Percentiles rank a stretch among this genome's conserved stretches.
Conservation (phyloP, 2,888 invertebrate species). For the Leuctra nigra region DNA sequence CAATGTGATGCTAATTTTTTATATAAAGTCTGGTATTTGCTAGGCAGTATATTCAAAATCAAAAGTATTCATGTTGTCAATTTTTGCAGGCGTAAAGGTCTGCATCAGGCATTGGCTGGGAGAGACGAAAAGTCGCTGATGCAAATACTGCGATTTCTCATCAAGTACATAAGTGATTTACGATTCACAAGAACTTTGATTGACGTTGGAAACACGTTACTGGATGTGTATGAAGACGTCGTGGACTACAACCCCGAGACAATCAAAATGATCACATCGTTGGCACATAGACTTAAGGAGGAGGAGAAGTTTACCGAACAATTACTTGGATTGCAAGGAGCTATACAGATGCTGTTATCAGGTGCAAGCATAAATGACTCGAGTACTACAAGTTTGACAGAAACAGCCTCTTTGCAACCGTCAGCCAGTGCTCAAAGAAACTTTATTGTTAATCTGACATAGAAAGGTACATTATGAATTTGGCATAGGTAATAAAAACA, state of each 20-base stretch:
- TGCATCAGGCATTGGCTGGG: constrained; percentile 68
- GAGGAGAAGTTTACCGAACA: constrained; percentile 62
- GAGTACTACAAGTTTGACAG: constrained; percentile 41
- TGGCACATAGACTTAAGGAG: constrained; percentile 54
- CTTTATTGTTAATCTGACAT: constrained; percentile 48
- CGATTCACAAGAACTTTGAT: constrained; percentile 67
- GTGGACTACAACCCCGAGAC: constrained; percentile 56
- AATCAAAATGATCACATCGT: constrained; percentile 51
- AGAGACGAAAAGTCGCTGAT: constrained; percentile 59
- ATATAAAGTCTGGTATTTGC: too few relatives aligned
- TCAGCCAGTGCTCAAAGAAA: constrained; percentile 20
- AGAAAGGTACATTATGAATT: not conserved
- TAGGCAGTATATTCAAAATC: too few relatives aligned
- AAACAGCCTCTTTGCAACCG: constrained; percentile 37
- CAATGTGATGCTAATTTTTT: too few relatives aligned
- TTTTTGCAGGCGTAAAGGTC: constrained; percentile 65
- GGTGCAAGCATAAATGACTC: constrained; percentile 38
- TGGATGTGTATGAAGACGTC: constrained; percentile 63
- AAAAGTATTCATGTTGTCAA: too few relatives aligned
- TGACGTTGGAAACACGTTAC: constrained; percentile 64
- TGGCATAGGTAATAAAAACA: too few relatives aligned
- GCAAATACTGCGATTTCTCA: constrained; percentile 68
- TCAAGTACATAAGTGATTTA: constrained; percentile 61
- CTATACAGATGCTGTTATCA: constrained; percentile 57
- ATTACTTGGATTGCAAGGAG: constrained; percentile 60